Conservation (phyloP, 1,140 invertebrate species). For the Drosophila paulistorum region DNA sequence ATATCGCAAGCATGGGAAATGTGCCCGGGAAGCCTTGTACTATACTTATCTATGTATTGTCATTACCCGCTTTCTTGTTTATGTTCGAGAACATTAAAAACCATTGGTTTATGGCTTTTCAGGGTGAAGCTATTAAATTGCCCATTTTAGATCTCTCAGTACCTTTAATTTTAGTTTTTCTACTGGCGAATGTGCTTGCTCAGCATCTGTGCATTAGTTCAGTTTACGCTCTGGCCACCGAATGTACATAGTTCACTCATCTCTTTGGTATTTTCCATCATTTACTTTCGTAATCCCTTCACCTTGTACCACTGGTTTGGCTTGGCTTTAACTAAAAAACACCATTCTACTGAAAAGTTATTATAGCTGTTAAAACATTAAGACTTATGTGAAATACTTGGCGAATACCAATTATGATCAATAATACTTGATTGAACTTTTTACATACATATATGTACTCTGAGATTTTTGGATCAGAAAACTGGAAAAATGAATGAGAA, state of each 20-base stretch:
- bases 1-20: slow-evolving; percentile 94
- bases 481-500: too few species aligned
- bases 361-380: too few species aligned
- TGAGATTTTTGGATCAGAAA: too few species aligned
- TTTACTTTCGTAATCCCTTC: slow-evolving; percentile 98
- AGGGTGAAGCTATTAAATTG: slow-evolving; percentile 74
- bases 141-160: slow-evolving; percentile 84
- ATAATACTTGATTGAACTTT: too few species aligned
- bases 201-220: slow-evolving; percentile 98
- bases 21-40: slow-evolving; percentile 96
- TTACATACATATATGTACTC: too few species aligned
- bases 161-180: slow-evolving; percentile 90
- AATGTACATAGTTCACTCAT: slow-evolving; percentile 95
- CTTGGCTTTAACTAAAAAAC: too few species aligned
- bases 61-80: slow-evolving; percentile 65
- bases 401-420: too few species aligned
- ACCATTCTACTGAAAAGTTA: too few species aligned
- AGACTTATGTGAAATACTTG: too few species aligned
- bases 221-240: slow-evolving; percentile 97
- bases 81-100: slow-evolving; percentile 88
- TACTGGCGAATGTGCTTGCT: slow-evolving; percentile 93
- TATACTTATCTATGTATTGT: slow-evolving; percentile 88
- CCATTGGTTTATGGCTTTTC: slow-evolving; percentile 70
- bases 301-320: slow-evolving; percentile 96
- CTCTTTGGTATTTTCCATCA: slow-evolving; percentile 96